Conservation (phyloP, 2,113 vertebrate genomes). For the Lycaon pictus region DNA sequence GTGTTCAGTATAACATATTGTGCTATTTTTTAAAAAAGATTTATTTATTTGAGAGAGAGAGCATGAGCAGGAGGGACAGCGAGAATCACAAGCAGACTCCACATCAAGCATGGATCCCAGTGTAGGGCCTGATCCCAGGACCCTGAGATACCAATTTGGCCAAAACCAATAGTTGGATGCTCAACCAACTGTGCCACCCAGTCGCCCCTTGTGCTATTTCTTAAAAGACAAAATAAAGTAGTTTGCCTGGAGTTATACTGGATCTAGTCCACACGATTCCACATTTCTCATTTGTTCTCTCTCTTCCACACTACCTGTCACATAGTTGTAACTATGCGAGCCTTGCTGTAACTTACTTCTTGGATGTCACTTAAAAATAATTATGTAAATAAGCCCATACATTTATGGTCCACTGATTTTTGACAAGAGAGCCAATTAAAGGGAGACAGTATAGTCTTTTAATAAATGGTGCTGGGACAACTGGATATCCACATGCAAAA, state of each 20-base stretch:
- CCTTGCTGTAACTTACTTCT: background rate
- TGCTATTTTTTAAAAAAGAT: background rate
- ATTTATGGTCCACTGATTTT: background rate
- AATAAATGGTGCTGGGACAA: background rate
- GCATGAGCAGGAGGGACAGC: background rate
- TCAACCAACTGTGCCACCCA: too few relatives aligned
- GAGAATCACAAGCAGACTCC: background rate
- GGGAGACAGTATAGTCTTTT: background rate
- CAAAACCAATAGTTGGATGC: background rate
- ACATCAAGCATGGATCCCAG: background rate
- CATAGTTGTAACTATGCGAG: background rate
- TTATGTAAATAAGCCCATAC: background rate
- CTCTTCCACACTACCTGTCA: background rate
- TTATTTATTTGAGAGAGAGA: background rate
- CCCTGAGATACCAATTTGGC: background rate
- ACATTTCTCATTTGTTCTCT: background rate
- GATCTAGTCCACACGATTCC: background rate
- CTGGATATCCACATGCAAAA: background rate
- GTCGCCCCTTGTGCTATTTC: background rate
- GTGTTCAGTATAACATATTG: background rate
- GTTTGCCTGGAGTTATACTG: background rate
- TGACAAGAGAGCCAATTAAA: background rate
- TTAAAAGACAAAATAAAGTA: slow-evolving; percentile 7
- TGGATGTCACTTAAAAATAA: background rate
- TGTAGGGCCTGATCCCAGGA: background rate